Conservation (phyloP, 2,888 invertebrate genomes). For the Sclerodermus sp. region DNA sequence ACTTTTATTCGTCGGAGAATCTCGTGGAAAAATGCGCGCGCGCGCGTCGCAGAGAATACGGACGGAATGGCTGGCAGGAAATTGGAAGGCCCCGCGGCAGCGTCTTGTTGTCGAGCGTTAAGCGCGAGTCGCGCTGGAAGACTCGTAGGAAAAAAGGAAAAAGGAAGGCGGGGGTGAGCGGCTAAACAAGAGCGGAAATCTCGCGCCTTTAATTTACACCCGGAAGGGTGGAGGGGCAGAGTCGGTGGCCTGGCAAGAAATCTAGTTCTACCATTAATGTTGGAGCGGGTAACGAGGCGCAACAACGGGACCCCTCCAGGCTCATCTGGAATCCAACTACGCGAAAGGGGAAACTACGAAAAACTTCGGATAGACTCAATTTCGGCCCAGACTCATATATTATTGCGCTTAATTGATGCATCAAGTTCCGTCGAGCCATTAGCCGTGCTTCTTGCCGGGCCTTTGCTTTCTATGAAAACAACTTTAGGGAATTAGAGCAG, state of each 20-base stretch:
- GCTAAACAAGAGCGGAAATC: constrained; percentile 23
- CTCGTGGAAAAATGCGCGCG: constrained; percentile 18
- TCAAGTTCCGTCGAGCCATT: too few relatives aligned
- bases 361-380: too few relatives aligned
- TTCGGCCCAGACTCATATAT: too few relatives aligned
- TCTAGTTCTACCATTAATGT: constrained; percentile 24
- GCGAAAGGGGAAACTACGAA: too few relatives aligned
- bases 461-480: too few relatives aligned
- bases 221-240: neutral
- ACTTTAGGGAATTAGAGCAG: too few relatives aligned
- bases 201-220: constrained; percentile 27
- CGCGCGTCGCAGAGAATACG: constrained; percentile 17
- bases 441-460: too few relatives aligned
- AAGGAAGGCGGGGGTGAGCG: constrained; percentile 8
- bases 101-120: constrained; percentile 18
- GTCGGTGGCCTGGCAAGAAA: constrained; percentile 11
- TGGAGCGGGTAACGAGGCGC: constrained; percentile 39
- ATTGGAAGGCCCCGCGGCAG: constrained; percentile 36
- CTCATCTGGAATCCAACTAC: too few relatives aligned
- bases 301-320: constrained; percentile 1
- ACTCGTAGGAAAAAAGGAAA: constrained; percentile 4
- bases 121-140: constrained; percentile 19
- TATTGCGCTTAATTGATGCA: too few relatives aligned
- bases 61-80: constrained; percentile 30
- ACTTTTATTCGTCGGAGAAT: constrained; percentile 7